These are phyloP conservation scores for Graphium colonna DNA, from an alignment of 2,888 invertebrate genomes.

Conservation along the genomic window DNA sequence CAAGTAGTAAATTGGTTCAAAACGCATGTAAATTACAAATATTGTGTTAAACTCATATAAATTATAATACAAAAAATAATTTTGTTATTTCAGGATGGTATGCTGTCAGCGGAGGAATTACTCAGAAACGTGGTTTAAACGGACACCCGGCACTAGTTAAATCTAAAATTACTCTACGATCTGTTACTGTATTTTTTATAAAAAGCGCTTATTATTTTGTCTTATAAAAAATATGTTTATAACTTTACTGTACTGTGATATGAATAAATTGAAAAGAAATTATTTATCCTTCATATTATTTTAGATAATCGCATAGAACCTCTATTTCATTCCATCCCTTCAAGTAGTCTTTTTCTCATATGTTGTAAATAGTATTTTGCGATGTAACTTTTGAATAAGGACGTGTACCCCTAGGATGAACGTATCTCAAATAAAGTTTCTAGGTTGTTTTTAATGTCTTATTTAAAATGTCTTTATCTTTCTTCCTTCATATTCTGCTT, in stretches of 20 bases:
- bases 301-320: slow-evolving; percentile 22
- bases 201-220: slow-evolving; percentile 34
- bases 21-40: too few relatives aligned
- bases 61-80: too few relatives aligned
- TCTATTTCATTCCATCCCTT: slow-evolving; percentile 10
- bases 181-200: slow-evolving; percentile 42
- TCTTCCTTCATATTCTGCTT: slow-evolving; percentile 21
- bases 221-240: slow-evolving; percentile 36
- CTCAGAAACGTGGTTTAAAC: slow-evolving; percentile 68
- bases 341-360: slow-evolving; percentile 24
- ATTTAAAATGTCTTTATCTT: slow-evolving; percentile 24
- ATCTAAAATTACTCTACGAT: slow-evolving; percentile 38
- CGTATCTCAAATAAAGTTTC: slow-evolving; percentile 40
- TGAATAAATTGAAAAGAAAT: slow-evolving; percentile 42
- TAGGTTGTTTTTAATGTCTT: slow-evolving; percentile 27
- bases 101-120: slow-evolving; percentile 78
- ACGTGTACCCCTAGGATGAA: slow-evolving; percentile 53
- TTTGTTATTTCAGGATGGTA: slow-evolving; percentile 73
- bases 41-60: too few relatives aligned
- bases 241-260: slow-evolving; percentile 70
- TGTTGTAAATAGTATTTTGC: slow-evolving; percentile 60
- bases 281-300: slow-evolving; percentile 23
- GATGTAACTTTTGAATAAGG: slow-evolving; percentile 43
- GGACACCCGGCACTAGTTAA: slow-evolving; percentile 30
- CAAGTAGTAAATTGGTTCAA: too few relatives aligned